Evolutionary conservation across 1,140 invertebrate genomes (phyloP).

Genomic region (Aradophagus sp.): DNA sequence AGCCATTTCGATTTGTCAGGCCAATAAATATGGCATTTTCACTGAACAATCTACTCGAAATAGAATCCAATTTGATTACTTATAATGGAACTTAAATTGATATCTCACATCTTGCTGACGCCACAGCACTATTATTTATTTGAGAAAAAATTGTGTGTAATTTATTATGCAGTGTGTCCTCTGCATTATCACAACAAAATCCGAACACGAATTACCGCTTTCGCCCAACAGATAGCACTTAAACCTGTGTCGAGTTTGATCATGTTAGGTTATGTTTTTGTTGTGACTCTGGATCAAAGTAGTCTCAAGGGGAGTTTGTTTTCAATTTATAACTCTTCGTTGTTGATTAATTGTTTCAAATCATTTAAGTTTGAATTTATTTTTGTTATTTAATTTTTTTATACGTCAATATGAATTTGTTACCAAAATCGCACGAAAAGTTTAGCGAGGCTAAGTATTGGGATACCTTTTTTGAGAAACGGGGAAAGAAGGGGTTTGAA

Average conservation of each 20-base stretch:
- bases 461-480: not conserved
- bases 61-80: slow-evolving; percentile 23
- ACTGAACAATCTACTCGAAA: slow-evolving; percentile 1
- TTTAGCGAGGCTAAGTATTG: slow-evolving; percentile 1
- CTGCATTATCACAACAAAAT: slow-evolving; percentile 31
- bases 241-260: too few relatives aligned
- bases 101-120: slow-evolving; percentile 52
- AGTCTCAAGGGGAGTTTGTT: too few relatives aligned
- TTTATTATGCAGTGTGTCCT: slow-evolving; percentile 44
- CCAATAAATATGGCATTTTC: not conserved
- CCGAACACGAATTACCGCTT: not conserved
- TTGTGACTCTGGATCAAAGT: too few relatives aligned
- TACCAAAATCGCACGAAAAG: not conserved
- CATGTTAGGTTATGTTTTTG: too few relatives aligned
- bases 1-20: not conserved
- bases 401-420: not conserved
- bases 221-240: not conserved
- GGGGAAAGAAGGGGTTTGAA: not conserved
- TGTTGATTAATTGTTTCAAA: too few relatives aligned
- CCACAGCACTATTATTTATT: slow-evolving; percentile 46
- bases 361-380: too few relatives aligned
- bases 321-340: too few relatives aligned
- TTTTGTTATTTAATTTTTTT: too few relatives aligned
- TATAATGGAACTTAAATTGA: slow-evolving; percentile 39
- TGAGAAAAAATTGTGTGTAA: slow-evolving; percentile 26